A percentile compares a stretch with the other conserved stretches of the same genome.
Evolutionary conservation across 2,888 invertebrate species (phyloP).

Genomic region (Ectemnius lituratus): DNA sequence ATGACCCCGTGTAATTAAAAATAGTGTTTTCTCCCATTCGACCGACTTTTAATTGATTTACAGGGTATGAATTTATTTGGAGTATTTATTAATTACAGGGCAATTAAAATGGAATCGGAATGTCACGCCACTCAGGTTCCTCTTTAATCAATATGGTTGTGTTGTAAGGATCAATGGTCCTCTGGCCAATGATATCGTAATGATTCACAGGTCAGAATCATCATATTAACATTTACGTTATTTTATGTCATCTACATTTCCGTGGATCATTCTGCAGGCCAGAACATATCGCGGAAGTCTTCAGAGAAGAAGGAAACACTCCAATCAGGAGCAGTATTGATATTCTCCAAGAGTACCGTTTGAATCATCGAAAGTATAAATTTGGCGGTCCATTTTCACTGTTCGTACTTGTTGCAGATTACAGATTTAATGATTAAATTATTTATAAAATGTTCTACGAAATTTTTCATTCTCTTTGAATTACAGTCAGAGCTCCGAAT

Average conservation of each 20-base stretch:
- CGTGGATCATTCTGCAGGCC: conserved; percentile 75
- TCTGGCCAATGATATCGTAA: conserved; percentile 82
- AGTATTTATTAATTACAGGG: conserved; percentile 57
- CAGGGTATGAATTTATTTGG: too few species aligned
- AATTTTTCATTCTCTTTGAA: not conserved
- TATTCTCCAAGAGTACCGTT: conserved; percentile 83
- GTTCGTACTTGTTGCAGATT: conserved; percentile 68
- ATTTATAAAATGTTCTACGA: not conserved
- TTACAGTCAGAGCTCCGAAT: conserved; percentile 81
- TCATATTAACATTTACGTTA: not conserved
- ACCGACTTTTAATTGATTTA: too few species aligned
- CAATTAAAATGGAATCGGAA: conserved; percentile 78
- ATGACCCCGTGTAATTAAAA: too few species aligned
- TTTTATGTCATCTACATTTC: not conserved
- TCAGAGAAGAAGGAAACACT: conserved; percentile 81
- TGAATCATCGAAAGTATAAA: conserved; percentile 79
- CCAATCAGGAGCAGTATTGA: conserved; percentile 83
- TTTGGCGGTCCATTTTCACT: conserved; percentile 81
- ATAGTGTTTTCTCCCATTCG: too few species aligned
- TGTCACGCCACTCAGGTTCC: conserved; percentile 76
- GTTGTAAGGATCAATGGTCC: conserved; percentile 84
- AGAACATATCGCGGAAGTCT: conserved; percentile 83
- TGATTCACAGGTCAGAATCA: conserved; percentile 75
- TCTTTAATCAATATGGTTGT: conserved; percentile 82
- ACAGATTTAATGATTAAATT: not conserved